phyloP scores from a whole-genome alignment of 2,888 invertebrate species.

The Drosophila picticornis region DNA sequence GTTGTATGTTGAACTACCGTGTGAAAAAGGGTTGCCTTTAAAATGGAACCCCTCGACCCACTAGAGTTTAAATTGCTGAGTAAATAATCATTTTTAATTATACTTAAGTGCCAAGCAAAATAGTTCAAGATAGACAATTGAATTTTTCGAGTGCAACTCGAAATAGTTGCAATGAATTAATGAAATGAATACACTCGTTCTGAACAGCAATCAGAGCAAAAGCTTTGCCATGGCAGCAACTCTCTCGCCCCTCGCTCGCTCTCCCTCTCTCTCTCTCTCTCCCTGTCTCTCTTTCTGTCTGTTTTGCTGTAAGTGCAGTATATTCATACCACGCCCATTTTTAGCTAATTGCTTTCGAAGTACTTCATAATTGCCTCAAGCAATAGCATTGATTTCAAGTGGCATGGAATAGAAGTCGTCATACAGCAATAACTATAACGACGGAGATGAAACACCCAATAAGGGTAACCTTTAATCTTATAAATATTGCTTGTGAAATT shows the following conservation, averaged over 20 bases:
- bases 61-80: constrained; percentile 56
- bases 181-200: constrained; percentile 18
- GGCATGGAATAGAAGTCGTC: neutral
- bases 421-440: constrained; percentile 6
- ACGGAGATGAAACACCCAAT: constrained; percentile 50
- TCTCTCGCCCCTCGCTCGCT: neutral
- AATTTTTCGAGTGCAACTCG: constrained; percentile 17
- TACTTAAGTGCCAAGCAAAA: constrained; percentile 50
- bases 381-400: neutral
- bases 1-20: neutral
- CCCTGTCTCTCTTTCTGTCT: neutral
- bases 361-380: constrained; percentile 1
- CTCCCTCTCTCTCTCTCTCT: neutral
- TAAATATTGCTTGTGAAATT: constrained; percentile 47
- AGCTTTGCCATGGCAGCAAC: constrained; percentile 7
- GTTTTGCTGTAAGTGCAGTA: constrained; percentile 14
- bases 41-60: constrained; percentile 9
- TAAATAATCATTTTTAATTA: constrained; percentile 68
- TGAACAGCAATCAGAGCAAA: constrained; percentile 34
- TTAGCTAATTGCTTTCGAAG: constrained; percentile 52
- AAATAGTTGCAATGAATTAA: constrained; percentile 1
- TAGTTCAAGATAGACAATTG: constrained; percentile 24
- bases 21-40: neutral
- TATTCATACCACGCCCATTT: neutral
- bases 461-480: constrained; percentile 1